Percentiles rank a stretch among this genome's conserved stretches.
Evolutionary conservation across 2,113 vertebrate species (phyloP).

Genomic region (Gambusia affinis): DNA sequence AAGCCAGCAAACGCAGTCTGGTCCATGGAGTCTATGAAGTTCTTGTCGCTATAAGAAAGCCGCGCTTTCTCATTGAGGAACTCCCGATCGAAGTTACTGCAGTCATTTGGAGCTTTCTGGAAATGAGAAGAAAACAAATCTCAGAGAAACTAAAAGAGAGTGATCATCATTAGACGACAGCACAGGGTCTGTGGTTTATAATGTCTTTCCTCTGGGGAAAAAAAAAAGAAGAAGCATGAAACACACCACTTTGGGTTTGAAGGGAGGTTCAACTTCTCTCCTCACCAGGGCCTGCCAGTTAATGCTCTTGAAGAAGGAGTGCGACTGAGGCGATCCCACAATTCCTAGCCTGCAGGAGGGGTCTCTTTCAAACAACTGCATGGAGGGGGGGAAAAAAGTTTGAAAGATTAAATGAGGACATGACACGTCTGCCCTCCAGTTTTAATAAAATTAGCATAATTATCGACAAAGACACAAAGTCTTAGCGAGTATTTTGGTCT

Average conservation of each 20-base stretch:
- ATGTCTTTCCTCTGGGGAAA: not conserved
- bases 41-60: constrained; percentile 93
- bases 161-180: not conserved
- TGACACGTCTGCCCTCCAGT: not conserved
- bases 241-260: constrained; percentile 96
- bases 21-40: constrained; percentile 98
- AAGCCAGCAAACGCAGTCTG: constrained; percentile 91
- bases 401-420: constrained; percentile 8
- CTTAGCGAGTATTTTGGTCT: no score
- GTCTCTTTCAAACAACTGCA: constrained; percentile 94
- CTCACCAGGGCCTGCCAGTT: constrained; percentile 90
- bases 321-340: constrained; percentile 87
- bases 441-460: no score
- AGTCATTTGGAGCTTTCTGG: constrained; percentile 92
- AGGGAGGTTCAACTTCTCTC: constrained; percentile 89
- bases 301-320: constrained; percentile 93
- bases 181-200: not conserved
- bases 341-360: constrained; percentile 88
- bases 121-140: constrained; percentile 33
- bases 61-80: constrained; percentile 96
- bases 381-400: not conserved
- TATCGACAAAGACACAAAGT: not conserved
- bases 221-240: not conserved
- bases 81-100: constrained; percentile 96
- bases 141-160: constrained; percentile 6